Evolutionary conservation across 2,797 vertebrate species (phyloP), one percentile per base, ranked within the genome.

Genomic region (Tangara arthus): DNA sequence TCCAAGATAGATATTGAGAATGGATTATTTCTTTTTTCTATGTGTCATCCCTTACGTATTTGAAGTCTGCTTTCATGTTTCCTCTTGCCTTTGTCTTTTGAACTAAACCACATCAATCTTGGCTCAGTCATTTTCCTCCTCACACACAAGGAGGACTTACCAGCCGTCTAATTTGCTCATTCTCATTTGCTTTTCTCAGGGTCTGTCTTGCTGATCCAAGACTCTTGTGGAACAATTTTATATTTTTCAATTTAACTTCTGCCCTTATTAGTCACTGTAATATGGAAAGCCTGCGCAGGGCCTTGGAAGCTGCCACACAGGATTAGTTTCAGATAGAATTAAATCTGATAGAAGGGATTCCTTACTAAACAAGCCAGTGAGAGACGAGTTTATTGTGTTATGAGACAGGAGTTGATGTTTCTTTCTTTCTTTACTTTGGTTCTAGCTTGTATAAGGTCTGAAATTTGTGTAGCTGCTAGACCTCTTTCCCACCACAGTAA

Each of bases 31-130:
- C 3, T 70, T 91, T 92, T 39, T 86, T 37, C 32, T 78, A 23
- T 87, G 17, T 87, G 82, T 75, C 69, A 90, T 15, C 20, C 14
- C 11, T 80, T 82, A 52, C 0, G 0, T 71, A n/a, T 90, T 94
- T 95, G 76, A 94, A 93, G 42, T 59, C 61, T 90, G 46, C 93
- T 96, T 95, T 96, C 69, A 49, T 69, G 53, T 94, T 92, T 90
- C 42, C 26, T 83, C 46, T 93, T 83, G 23, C 81, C 90, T 94
- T 94, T 92, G 68, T 95, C 61, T 95, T 85, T 90, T 64, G 78
- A 94, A 63, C 37, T 87, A 64, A 93, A 71, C 53, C 28, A 28
- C 26, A n/a, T 93, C 72, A 73, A 0, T 87, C 82, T 91, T 82
- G 64, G 47, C 56, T 87, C 87, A 91, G 52, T 89, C 39, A 68